Evolutionary conservation across 2,797 vertebrate genomes (phyloP).

Genomic region (Carapus acus): DNA sequence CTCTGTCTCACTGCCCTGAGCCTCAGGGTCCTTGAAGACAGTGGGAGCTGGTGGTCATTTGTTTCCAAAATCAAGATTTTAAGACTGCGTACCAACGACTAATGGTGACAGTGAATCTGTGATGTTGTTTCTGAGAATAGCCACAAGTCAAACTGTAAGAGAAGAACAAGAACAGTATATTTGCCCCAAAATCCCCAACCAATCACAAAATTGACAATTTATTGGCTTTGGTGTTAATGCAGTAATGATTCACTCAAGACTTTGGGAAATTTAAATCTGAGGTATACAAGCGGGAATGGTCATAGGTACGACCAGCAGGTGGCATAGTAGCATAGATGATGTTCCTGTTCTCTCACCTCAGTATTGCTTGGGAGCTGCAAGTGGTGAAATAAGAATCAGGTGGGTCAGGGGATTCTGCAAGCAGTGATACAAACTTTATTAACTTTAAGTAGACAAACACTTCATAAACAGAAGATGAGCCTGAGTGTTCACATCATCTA

Average conservation of each 20-base stretch:
- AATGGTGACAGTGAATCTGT: slow-evolving; percentile 45
- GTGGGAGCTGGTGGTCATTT: neutral
- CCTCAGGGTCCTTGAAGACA: slow-evolving; percentile 5
- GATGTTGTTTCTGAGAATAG: slow-evolving; percentile 33
- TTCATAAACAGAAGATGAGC: too few species aligned
- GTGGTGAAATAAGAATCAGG: slow-evolving; percentile 43
- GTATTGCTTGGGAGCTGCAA: slow-evolving; percentile 32
- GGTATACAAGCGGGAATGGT: too few species aligned
- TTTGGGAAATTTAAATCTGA: too few species aligned
- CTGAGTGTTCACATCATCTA: too few species aligned
- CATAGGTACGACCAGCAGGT: slow-evolving; percentile 38
- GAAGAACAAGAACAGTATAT: slow-evolving; percentile 30
- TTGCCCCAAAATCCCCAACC: too few species aligned
- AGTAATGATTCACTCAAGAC: too few species aligned
- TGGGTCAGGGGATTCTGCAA: slow-evolving; percentile 27
- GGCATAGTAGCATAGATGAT: slow-evolving; percentile 36
- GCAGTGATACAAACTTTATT: too few species aligned
- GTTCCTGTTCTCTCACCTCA: slow-evolving; percentile 35
- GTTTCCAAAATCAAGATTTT: slow-evolving; percentile 41
- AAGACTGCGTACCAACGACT: slow-evolving; percentile 45
- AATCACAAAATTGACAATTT: too few species aligned
- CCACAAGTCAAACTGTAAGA: slow-evolving; percentile 36
- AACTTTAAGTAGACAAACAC: too few species aligned
- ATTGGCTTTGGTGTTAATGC: too few species aligned
- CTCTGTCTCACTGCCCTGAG: neutral